These are phyloP conservation scores for Styela plicata DNA, from an alignment of 23 tunicate species.

Conservation along the genomic window DNA sequence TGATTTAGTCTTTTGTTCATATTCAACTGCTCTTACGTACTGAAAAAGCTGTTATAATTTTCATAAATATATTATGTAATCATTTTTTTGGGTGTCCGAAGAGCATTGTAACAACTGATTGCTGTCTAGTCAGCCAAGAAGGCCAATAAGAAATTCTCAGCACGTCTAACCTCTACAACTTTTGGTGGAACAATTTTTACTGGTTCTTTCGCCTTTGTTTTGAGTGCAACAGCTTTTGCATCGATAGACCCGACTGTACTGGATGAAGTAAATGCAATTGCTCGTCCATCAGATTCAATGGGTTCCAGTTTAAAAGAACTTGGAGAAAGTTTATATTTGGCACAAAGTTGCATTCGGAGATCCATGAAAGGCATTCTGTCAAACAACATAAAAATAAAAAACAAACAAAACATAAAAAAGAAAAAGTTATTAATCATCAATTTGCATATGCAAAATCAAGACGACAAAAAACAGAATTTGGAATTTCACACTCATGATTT, in stretches of 20 bases:
- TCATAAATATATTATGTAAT: too few species aligned
- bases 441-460: too few species aligned
- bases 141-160: too few species aligned
- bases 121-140: too few species aligned
- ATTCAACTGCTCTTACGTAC: too few species aligned
- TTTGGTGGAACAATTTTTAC: slow-evolving; percentile 4
- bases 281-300: slow-evolving; percentile 12
- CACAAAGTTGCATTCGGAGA: slow-evolving; percentile 25
- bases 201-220: slow-evolving; percentile 1
- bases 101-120: too few species aligned
- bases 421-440: not conserved
- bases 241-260: slow-evolving; percentile 9
- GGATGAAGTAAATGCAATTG: slow-evolving; percentile 13
- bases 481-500: too few species aligned
- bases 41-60: too few species aligned
- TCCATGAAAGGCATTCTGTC: slow-evolving; percentile 25
- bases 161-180: slow-evolving; percentile 17
- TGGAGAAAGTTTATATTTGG: slow-evolving; percentile 10
- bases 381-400: not conserved
- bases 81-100: too few species aligned
- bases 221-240: slow-evolving; percentile 13
- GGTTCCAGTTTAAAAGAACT: slow-evolving; percentile 22
- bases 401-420: not conserved
- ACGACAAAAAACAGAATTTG: too few species aligned
- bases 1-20: too few species aligned